These are phyloP conservation scores for Tiliacea citrago DNA, from an alignment of 2,888 invertebrate genomes.

Conservation along the genomic window DNA sequence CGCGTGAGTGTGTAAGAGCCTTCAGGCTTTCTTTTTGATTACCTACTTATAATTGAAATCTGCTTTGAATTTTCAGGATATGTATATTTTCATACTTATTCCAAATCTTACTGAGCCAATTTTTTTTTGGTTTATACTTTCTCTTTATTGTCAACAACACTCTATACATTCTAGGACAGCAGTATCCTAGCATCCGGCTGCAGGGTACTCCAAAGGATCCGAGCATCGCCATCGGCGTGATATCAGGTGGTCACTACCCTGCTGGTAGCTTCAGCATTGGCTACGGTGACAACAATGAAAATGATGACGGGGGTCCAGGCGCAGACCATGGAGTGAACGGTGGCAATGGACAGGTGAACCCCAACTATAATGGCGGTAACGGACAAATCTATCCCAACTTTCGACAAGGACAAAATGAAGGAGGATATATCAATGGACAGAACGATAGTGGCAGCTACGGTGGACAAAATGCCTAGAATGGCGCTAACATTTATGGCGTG, in stretches of 20 bases:
- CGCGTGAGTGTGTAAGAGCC: too few species aligned
- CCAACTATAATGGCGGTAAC: constrained; percentile 8
- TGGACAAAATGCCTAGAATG: constrained; percentile 18
- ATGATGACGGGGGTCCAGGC: constrained; percentile 12
- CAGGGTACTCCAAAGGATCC: constrained; percentile 33
- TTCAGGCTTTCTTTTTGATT: neutral
- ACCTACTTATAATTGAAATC: neutral
- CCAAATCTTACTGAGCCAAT: neutral
- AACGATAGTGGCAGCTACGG: constrained; percentile 21
- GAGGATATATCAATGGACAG: constrained; percentile 20
- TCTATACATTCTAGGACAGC: constrained; percentile 40
- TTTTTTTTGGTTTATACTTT: neutral
- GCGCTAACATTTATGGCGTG: neutral
- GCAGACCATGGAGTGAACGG: constrained; percentile 8
- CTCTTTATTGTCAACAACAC: neutral
- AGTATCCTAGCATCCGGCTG: neutral
- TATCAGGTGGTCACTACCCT: constrained; percentile 41
- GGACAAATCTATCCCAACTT: constrained; percentile 9
- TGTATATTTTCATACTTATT: neutral
- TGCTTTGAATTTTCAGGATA: neutral
- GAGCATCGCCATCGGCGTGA: constrained; percentile 27
- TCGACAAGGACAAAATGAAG: constrained; percentile 10
- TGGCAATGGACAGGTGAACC: constrained; percentile 7
- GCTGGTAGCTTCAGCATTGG: constrained; percentile 49
- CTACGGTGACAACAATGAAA: constrained; percentile 5